phyloP scores from a whole-genome alignment of 2,888 invertebrate genomes.

The Tetropium fuscum region DNA sequence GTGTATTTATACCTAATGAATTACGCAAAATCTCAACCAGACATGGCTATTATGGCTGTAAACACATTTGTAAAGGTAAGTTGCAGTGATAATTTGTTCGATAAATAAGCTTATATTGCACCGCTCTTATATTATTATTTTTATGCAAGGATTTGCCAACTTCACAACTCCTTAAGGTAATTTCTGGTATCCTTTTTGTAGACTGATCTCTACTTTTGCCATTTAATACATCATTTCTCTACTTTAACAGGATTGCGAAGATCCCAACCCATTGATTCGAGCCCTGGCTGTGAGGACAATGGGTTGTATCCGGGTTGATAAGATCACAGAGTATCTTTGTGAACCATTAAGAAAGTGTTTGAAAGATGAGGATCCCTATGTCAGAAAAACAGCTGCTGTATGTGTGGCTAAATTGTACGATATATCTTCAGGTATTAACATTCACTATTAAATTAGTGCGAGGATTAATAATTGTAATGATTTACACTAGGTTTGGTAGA shows the following conservation, averaged over 20 bases:
- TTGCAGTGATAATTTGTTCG: constrained; percentile 20
- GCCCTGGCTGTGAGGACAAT: constrained; percentile 98
- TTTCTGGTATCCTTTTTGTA: constrained; percentile 30
- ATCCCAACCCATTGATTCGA: constrained; percentile 98
- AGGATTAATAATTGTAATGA: too few relatives aligned
- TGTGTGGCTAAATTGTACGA: constrained; percentile 99
- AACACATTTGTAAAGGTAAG: constrained; percentile 99
- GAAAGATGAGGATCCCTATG: constrained; percentile 97
- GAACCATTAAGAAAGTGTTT: constrained; percentile 96
- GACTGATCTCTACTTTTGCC: not conserved
- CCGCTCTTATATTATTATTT: constrained; percentile 46
- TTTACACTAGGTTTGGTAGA: constrained; percentile 69
- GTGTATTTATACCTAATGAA: constrained; percentile 99
- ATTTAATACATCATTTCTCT: constrained; percentile 8
- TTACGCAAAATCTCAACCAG: constrained; percentile 99
- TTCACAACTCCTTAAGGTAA: constrained; percentile 77
- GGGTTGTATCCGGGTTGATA: constrained; percentile 99
- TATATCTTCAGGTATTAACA: constrained; percentile 84
- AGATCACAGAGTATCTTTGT: constrained; percentile 99
- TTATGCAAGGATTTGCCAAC: constrained; percentile 73
- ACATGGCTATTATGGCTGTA: constrained; percentile 99
- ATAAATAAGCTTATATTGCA: constrained; percentile 42
- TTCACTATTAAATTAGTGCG: too few relatives aligned
- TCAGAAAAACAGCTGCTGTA: constrained; percentile 98
- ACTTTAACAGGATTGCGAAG: constrained; percentile 93